These are phyloP conservation scores for Triops cancriformis DNA, from an alignment of 1,140 invertebrate species.

Conservation along the genomic window DNA sequence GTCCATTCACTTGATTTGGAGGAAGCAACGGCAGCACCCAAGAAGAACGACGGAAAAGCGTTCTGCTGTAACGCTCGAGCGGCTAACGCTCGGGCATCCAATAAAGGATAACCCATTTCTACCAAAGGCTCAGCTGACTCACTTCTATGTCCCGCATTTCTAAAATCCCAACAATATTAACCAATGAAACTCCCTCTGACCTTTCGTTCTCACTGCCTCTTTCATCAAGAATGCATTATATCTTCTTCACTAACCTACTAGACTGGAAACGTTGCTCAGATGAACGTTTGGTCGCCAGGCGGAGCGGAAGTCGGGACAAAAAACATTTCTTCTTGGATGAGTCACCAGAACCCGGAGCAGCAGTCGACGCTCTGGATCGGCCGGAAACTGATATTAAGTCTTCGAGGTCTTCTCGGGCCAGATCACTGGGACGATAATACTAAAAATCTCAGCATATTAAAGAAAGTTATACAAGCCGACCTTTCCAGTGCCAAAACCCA, in stretches of 20 bases:
- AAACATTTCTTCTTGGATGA: neutral
- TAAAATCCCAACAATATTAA: neutral
- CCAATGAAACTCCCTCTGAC: neutral
- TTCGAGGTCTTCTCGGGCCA: neutral
- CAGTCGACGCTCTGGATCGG: neutral
- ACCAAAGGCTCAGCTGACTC: neutral
- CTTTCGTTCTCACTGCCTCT: neutral
- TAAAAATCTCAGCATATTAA: neutral
- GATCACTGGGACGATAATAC: neutral
- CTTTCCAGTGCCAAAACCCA: too few species aligned
- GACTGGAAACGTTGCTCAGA: neutral
- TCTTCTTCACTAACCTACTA: neutral
- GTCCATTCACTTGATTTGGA: neutral
- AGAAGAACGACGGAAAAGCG: conserved; percentile 5
- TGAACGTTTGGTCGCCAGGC: neutral
- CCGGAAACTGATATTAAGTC: neutral
- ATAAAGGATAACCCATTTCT: neutral
- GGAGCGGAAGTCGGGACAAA: neutral
- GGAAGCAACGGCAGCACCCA: neutral
- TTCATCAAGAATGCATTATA: neutral
- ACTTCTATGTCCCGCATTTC: neutral
- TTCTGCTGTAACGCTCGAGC: neutral
- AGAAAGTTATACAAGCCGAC: neutral
- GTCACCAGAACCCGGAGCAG: neutral
- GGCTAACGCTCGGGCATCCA: neutral